Base-by-base conservation (phyloP, 2,113 vertebrate genomes). In the Brachyhypopomus occidentalis region DNA sequence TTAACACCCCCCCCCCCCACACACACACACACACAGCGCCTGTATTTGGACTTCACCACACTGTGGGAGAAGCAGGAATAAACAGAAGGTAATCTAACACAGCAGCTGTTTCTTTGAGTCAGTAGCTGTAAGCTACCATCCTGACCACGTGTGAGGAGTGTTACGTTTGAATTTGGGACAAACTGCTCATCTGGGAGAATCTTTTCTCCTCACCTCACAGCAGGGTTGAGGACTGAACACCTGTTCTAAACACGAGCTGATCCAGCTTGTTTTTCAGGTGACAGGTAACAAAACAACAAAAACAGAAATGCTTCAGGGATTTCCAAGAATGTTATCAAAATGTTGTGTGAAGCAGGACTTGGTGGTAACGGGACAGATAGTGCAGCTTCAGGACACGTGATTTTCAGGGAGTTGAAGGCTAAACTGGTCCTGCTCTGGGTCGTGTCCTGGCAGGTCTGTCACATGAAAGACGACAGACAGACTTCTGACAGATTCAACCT, bases 31-130 rank as follows among this genome's bases (percentile, higher is more conserved):
- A n/a, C n/a, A n/a, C n/a, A n/a, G n/a, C n/a, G n/a, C n/a, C n/a
- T 77, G 58, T 66, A 34, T 67, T 19, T 67, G n/a, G 22, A 36
- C 23, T 38, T 8, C 66, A 63, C 19, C 66, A 59, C 77, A 38
- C 30, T 20, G 23, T 34, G 23, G 25, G 11, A 58, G 14, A 36
- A 72, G n/a, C 69, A 78, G 73, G 34, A 41, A 19, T 72, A 75
- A 78, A 7, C 27, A 83, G 75, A 81, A 82, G 64, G 80, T 85
- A 77, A 80, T 85, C 55, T 66, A 81, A 74, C 22, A 41, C 27
- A 75, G 34, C 34, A 81, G 72, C 60, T 69, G 79, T 60, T 60
- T 56, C 56, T 59, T 74, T 59, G 25, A 45, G 55, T 69, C 72
- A 75, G 69, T 81, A 81, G 72, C 60, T 52, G 67, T 52, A 58